A percentile compares a stretch with the other conserved stretches of the same genome.
phyloP scores from a whole-genome alignment of 2,888 invertebrate species.

The Drosophila anomelani region DNA sequence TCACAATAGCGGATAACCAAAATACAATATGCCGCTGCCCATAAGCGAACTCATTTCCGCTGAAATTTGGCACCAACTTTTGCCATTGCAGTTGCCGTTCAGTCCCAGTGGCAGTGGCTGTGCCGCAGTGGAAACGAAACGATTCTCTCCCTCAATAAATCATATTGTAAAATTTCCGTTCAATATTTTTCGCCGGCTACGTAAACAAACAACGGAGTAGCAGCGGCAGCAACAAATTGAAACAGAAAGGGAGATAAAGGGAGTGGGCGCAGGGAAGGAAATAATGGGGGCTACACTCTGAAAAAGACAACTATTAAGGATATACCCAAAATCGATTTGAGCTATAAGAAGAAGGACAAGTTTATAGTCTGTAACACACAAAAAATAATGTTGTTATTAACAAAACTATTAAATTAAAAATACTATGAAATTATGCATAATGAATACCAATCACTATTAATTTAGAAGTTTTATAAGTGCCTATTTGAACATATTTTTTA shows the following conservation, averaged over 20 bases:
- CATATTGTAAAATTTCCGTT: slow-evolving; percentile 79
- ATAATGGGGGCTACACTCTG: background rate
- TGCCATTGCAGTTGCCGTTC: slow-evolving; percentile 30
- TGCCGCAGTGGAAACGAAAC: slow-evolving; percentile 22
- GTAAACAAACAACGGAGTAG: slow-evolving; percentile 65
- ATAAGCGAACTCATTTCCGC: slow-evolving; percentile 78
- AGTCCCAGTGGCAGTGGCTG: background rate
- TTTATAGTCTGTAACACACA: no score
- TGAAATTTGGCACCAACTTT: slow-evolving; percentile 70
- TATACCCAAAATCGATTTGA: background rate
- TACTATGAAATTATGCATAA: no score
- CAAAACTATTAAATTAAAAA: no score
- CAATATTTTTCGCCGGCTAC: slow-evolving; percentile 71
- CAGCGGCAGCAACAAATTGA: slow-evolving; percentile 67
- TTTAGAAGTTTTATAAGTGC: no score
- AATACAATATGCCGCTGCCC: slow-evolving; percentile 72
- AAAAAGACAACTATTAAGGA: background rate
- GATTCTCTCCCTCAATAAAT: slow-evolving; percentile 58
- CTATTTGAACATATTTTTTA: no score
- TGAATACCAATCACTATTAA: no score
- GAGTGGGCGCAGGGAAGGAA: slow-evolving; percentile 12
- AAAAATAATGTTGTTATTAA: no score
- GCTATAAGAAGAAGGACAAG: no score
- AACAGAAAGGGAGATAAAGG: slow-evolving; percentile 28
- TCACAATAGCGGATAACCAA: slow-evolving; percentile 76